A percentile compares a stretch with the other conserved stretches of the same genome.
These are phyloP conservation scores for Podabrus alpinus DNA, from an alignment of 2,888 invertebrate genomes.

Conservation along the genomic window DNA sequence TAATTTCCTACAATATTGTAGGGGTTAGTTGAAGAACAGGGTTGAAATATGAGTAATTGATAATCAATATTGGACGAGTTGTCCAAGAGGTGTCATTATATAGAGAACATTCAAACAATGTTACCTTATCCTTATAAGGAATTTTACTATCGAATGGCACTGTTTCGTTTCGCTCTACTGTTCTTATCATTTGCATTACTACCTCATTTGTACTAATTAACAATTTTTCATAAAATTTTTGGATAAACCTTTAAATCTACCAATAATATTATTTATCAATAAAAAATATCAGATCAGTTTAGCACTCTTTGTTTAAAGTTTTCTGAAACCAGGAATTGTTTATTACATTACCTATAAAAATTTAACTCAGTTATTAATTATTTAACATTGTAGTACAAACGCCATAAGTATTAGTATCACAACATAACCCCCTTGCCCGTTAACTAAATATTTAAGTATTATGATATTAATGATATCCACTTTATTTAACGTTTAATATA, in stretches of 20 bases:
- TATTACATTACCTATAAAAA: not conserved
- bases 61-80: constrained; percentile 51
- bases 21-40: constrained; percentile 40
- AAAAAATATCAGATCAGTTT: not conserved
- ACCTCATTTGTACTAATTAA: not conserved
- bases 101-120: constrained; percentile 45
- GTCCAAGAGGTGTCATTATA: constrained; percentile 48
- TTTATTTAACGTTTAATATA: not conserved
- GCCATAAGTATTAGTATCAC: not conserved
- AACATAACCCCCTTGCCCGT: not conserved
- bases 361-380: not conserved
- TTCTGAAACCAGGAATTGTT: not conserved
- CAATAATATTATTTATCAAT: not conserved
- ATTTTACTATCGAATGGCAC: not conserved
- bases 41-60: constrained; percentile 54
- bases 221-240: not conserved
- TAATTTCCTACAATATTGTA: constrained; percentile 28
- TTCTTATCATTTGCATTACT: not conserved
- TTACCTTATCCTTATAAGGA: constrained; percentile 34
- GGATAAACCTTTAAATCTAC: no score
- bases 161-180: not conserved
- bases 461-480: not conserved
- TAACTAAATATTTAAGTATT: not conserved
- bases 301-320: not conserved
- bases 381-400: not conserved